Evolutionary conservation across 1,140 invertebrate genomes (phyloP), one percentile per base, ranked within the genome.

Genomic region (Manduca sexta): DNA sequence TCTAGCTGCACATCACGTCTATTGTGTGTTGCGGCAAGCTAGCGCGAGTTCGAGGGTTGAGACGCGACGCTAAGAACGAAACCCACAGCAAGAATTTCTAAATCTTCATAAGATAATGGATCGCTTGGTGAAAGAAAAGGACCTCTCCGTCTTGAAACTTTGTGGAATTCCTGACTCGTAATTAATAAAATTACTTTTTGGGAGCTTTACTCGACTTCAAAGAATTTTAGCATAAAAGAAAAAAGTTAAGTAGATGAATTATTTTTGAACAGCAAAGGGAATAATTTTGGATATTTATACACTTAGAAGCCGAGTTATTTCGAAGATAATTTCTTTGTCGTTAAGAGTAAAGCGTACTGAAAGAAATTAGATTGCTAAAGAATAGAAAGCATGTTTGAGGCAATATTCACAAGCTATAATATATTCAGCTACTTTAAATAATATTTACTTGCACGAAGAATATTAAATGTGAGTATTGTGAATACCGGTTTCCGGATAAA

Each of bases 121-220:
- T 83, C 75, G 75, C 72, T 73, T 58, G 60, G 51, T 50, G 68
- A 78, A 80, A 82, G 76, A 83, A 83, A n/a, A 78, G 78, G 73
- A 80, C 74, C 77, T 74, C 72, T 71, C 74, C 64, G 68, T 62
- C 75, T 72, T 63, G 74, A 77, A 83, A 83, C 79, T 83, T 83
- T 78, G 77, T 77, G 80, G 82, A 82, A 85, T 85, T 85, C 76
- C 74, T 85, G 82, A 82, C 82, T 85, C 74, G 79, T 85, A 85
- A 85, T 85, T 85, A 85, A 85, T 85, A 85, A 85, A 85, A 85
- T 85, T 85, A 85, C 82, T 85, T 85, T 84, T 85, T 85, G 79
- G 82, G 67, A 83, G 82, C 82, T 83, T 80, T 85, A 71, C 72
- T 66, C 76, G 76, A 80, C 82, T 85, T 85, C 79, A 85, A 85